Evolutionary conservation across 1,140 invertebrate genomes (phyloP).

Genomic region (Physella acuta): DNA sequence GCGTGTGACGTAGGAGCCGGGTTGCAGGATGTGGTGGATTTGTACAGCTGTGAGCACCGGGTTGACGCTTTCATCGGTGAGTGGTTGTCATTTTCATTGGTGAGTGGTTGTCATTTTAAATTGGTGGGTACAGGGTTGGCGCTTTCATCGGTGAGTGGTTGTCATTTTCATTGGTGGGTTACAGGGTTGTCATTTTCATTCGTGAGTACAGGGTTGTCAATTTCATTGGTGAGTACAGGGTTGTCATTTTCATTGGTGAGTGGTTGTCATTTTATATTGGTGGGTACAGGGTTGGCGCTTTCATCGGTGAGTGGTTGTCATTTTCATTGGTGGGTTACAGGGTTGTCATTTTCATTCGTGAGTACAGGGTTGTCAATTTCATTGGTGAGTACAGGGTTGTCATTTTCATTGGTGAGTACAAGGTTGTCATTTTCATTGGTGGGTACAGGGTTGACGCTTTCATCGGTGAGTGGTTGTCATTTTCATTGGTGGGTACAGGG

Average conservation of each 20-base stretch:
- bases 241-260: background rate
- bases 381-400: background rate
- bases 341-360: background rate
- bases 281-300: slow-evolving; percentile 1
- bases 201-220: background rate
- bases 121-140: background rate
- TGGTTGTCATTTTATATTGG: background rate
- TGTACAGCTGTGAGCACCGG: background rate
- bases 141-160: slow-evolving; percentile 14
- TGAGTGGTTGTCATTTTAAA: background rate
- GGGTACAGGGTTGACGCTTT: background rate
- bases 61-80: slow-evolving; percentile 17
- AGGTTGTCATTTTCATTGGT: slow-evolving; percentile 12
- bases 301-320: slow-evolving; percentile 12
- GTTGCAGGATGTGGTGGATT: slow-evolving; percentile 6
- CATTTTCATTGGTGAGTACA: background rate
- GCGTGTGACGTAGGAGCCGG: slow-evolving; percentile 14
- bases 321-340: no score
- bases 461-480: background rate
- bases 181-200: background rate
- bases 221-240: background rate
- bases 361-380: background rate
- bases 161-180: no score
- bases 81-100: background rate
- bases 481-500: background rate